Conservation (phyloP, 2,888 invertebrate species). For the Dicyrtoma fusca region DNA sequence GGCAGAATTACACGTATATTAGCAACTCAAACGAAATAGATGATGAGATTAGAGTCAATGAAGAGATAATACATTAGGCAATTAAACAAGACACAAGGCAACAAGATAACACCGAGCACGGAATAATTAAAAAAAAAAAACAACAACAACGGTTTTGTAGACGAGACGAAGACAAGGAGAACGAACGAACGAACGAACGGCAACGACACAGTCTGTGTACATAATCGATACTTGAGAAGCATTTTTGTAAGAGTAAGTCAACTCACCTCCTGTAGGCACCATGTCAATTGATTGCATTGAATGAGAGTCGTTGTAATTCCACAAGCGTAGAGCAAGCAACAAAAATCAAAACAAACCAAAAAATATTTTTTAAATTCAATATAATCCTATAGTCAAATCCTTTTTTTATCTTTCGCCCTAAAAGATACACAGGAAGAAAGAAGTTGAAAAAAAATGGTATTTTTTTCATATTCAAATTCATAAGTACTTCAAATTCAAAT, state of each 20-base stretch:
- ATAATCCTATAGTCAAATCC: slow-evolving; percentile 24
- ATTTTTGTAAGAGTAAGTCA: slow-evolving; percentile 35
- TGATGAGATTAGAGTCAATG: not conserved
- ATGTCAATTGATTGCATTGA: slow-evolving; percentile 37
- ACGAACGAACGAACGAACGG: not conserved
- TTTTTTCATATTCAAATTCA: too few species aligned
- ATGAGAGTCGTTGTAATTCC: slow-evolving; percentile 49
- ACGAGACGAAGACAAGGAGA: not conserved
- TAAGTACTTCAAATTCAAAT: too few species aligned
- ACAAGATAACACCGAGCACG: too few species aligned
- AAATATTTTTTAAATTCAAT: slow-evolving; percentile 31
- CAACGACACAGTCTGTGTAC: too few species aligned
- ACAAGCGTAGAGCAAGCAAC: slow-evolving; percentile 55
- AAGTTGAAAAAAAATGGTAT: too few species aligned
- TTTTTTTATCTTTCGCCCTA: slow-evolving; percentile 7
- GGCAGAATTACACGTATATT: not conserved
- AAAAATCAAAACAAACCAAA: slow-evolving; percentile 50
- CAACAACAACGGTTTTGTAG: slow-evolving; percentile 4
- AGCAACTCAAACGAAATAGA: not conserved
- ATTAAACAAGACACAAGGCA: not conserved
- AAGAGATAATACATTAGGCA: not conserved
- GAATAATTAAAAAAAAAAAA: too few species aligned
- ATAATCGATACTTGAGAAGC: slow-evolving; percentile 11
- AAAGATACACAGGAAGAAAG: not conserved
- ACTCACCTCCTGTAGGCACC: slow-evolving; percentile 53